A percentile compares a stretch with the other conserved stretches of the same genome.
Evolutionary conservation across 2,113 vertebrate species (phyloP).

Genomic region (Zapus hudsonius): DNA sequence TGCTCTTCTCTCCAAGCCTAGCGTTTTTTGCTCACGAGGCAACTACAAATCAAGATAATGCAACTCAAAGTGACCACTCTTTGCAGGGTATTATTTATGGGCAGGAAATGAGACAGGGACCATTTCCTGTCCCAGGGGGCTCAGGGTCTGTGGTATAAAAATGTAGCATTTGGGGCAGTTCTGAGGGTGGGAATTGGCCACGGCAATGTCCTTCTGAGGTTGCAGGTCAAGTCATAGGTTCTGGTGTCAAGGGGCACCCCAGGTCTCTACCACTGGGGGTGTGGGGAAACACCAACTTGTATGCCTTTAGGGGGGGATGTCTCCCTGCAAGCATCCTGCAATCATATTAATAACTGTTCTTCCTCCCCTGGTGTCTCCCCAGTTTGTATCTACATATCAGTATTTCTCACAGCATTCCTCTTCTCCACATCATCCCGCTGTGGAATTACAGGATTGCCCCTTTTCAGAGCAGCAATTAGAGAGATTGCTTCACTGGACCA

Average conservation of each 20-base stretch:
- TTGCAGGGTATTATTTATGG: conserved; percentile 30
- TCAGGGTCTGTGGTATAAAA: not conserved
- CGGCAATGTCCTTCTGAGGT: not conserved
- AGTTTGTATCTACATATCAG: not conserved
- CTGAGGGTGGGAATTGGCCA: not conserved
- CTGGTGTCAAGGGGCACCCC: not conserved
- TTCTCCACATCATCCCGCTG: not conserved
- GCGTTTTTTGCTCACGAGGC: not conserved
- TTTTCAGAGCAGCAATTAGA: conserved; percentile 36
- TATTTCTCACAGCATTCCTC: conserved; percentile 33
- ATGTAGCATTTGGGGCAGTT: not conserved
- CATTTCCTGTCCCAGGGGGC: not conserved
- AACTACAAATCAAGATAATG: conserved; percentile 49
- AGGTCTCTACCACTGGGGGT: not conserved
- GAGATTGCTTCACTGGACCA: conserved; percentile 24
- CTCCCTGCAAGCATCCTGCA: not conserved
- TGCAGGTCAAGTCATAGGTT: not conserved
- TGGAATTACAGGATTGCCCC: conserved; percentile 31
- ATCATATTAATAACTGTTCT: not conserved
- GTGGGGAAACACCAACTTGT: not conserved
- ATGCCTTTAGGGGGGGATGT: not conserved
- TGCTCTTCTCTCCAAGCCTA: not conserved
- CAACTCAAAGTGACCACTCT: not conserved
- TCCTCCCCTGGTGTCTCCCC: not conserved
- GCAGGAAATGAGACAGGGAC: conserved; percentile 28